Evolutionary conservation across 2,888 invertebrate genomes (phyloP).

Genomic region (Orgyia antiqua): DNA sequence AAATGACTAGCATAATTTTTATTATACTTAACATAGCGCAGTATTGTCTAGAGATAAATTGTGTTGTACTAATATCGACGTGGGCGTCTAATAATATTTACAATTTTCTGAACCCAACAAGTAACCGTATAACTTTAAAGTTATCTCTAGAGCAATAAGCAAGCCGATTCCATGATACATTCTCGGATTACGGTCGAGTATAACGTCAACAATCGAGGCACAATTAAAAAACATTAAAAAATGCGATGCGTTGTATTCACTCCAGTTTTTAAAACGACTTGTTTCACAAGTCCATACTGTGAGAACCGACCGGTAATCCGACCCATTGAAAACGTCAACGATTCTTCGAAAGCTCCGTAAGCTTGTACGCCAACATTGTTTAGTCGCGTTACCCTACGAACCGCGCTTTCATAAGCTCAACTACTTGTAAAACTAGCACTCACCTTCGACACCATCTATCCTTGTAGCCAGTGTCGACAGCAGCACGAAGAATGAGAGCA

Average conservation of each 20-base stretch:
- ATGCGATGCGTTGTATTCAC: conserved; percentile 70
- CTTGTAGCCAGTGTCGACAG: conserved; percentile 64
- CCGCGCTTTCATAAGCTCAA: conserved; percentile 72
- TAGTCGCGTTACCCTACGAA: conserved; percentile 44
- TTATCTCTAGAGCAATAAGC: conserved; percentile 22
- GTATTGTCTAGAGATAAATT: too few relatives aligned
- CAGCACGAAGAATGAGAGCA: conserved; percentile 66
- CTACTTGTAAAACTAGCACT: conserved; percentile 52
- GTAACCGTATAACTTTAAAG: too few relatives aligned
- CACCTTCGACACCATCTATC: conserved; percentile 79
- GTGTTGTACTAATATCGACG: too few relatives aligned
- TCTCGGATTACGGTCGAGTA: conserved; percentile 34
- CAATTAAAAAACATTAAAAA: conserved; percentile 70
- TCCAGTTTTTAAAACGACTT: conserved; percentile 74
- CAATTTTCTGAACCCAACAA: conserved; percentile 10
- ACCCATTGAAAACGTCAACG: conserved; percentile 40
- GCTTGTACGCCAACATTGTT: conserved; percentile 38
- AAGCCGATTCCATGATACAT: conserved; percentile 37
- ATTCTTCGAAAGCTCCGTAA: conserved; percentile 45
- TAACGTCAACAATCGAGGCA: conserved; percentile 51
- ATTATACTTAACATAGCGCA: too few relatives aligned
- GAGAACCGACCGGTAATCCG: conserved; percentile 67
- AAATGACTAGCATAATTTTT: too few relatives aligned
- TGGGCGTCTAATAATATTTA: too few relatives aligned
- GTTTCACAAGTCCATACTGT: conserved; percentile 73